Percentiles rank a stretch among this genome's conserved stretches.
Conservation (phyloP, 2,797 vertebrate species). For the Anabas testudineus region DNA sequence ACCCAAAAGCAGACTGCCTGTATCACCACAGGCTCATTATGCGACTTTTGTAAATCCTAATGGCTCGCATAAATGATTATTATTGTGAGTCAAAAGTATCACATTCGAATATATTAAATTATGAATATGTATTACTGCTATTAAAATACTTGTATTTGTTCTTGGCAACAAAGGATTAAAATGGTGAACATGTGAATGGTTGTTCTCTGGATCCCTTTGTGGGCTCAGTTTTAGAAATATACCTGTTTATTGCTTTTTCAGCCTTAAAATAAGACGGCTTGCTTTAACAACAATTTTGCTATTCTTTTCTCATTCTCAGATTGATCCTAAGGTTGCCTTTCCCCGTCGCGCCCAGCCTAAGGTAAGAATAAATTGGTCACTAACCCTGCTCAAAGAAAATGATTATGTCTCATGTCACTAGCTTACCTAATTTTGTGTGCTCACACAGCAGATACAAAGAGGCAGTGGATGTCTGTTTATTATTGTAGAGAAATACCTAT, state of each 20-base stretch:
- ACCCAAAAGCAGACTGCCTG: slow-evolving; percentile 35
- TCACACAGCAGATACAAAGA: slow-evolving; percentile 63
- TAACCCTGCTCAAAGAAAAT: slow-evolving; percentile 66
- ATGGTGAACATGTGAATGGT: slow-evolving; percentile 26
- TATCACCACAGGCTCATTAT: slow-evolving; percentile 37
- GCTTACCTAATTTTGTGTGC: slow-evolving; percentile 68
- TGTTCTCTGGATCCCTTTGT: slow-evolving; percentile 13
- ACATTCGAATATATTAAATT: slow-evolving; percentile 24
- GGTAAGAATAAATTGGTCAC: slow-evolving; percentile 89
- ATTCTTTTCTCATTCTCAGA: slow-evolving; percentile 84
- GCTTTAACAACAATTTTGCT: slow-evolving; percentile 56
- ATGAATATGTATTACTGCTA: slow-evolving; percentile 22
- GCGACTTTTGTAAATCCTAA: slow-evolving; percentile 44
- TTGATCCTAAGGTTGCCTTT: slow-evolving; percentile 99
- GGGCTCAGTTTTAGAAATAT: slow-evolving; percentile 37
- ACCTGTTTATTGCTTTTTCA: slow-evolving; percentile 41
- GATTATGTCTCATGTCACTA: slow-evolving; percentile 69
- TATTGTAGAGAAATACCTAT: slow-evolving; percentile 48
- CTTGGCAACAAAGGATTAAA: slow-evolving; percentile 6
- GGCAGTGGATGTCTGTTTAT: slow-evolving; percentile 52
- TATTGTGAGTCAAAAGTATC: slow-evolving; percentile 27
- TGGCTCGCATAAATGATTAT: slow-evolving; percentile 42
- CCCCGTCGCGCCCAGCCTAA: slow-evolving; percentile 98
- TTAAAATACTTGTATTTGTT: slow-evolving; percentile 24
- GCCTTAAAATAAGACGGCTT: slow-evolving; percentile 31